Evolutionary conservation across 2,888 invertebrate species (phyloP), one percentile per base, ranked within the genome.

Genomic region (Xylota segnis): DNA sequence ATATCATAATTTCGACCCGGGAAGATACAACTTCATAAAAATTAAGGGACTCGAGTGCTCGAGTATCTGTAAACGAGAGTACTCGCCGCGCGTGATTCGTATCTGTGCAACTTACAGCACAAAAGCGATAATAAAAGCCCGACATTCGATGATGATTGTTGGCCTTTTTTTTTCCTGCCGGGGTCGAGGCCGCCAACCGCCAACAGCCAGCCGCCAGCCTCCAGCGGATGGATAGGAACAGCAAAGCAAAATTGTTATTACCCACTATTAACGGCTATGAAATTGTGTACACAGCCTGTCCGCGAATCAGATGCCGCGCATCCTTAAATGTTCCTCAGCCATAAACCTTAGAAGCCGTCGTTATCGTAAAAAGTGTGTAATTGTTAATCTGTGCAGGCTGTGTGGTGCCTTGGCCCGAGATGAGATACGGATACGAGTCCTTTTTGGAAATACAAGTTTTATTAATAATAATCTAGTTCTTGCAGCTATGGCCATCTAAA

Each of bases 241-340:
- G 32, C 47, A 23, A 59, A 29, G 50, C 18, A 10, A 32, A 61
- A 68, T 29, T 52, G 59, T 66, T 72, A 72, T 40, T 32, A 18
- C 59, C 59, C 18, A 18, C 66, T 58, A 66, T 66, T 59, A 81
- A 61, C 32, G 74, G 59, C 27, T 43, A 52, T 68, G 66, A 81
- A 81, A 43, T n/a, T 10, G 23, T 9, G 37, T 9, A 29, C 40
- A 50, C 37, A 27, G 61, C 9, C 29, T 56, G 61, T 32, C 47
- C n/a, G 40, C n/a, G 37, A 50, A 40, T 9, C 29, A 68, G 37
- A 63, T 65, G 77, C n/a, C 23, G 23, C 23, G 23, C 45, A 45
- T 14, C 52, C 61, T 23, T 27, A 61, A 59, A 65, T 58, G 40
- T 59, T 58, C 32, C 3, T 12, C 50, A n/a, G 23, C n/a, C 54